These are phyloP conservation scores for Drosophila dunni DNA, from an alignment of 1,140 invertebrate genomes.

Conservation along the genomic window DNA sequence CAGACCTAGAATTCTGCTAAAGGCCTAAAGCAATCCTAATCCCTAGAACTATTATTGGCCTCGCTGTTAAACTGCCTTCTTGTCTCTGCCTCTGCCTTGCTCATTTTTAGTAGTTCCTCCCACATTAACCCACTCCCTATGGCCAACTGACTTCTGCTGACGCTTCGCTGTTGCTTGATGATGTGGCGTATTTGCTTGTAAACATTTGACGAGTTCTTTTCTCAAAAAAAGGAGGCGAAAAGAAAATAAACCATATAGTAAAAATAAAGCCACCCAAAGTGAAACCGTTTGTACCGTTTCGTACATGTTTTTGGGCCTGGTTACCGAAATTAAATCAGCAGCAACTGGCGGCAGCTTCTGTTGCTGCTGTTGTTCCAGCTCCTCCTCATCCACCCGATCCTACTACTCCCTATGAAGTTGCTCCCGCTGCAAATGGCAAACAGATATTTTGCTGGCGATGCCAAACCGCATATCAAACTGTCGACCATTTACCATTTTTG, in stretches of 20 bases:
- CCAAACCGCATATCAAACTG: slow-evolving; percentile 82
- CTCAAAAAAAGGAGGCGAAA: slow-evolving; percentile 14
- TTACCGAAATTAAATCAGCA: slow-evolving; percentile 71
- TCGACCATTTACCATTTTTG: slow-evolving; percentile 75
- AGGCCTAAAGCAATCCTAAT: not conserved
- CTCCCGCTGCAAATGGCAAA: slow-evolving; percentile 53
- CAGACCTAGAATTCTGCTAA: not conserved
- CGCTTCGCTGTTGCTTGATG: slow-evolving; percentile 50
- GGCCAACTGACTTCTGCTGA: slow-evolving; percentile 5
- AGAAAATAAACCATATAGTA: slow-evolving; percentile 19
- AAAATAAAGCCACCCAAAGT: slow-evolving; percentile 46
- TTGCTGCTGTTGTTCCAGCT: slow-evolving; percentile 34
- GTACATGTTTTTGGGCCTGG: slow-evolving; percentile 11
- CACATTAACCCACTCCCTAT: slow-evolving; percentile 6
- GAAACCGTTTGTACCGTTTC: not conserved
- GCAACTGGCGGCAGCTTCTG: slow-evolving; percentile 33
- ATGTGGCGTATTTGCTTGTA: slow-evolving; percentile 81
- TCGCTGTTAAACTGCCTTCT: not conserved
- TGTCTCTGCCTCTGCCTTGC: not conserved
- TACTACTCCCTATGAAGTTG: not conserved
- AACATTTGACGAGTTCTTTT: slow-evolving; percentile 71
- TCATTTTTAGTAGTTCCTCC: not conserved
- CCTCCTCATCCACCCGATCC: not conserved
- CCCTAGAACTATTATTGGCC: slow-evolving; percentile 1
- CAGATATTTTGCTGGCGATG: slow-evolving; percentile 80